A percentile compares a stretch with the other conserved stretches of the same genome.
Conservation (phyloP, 2,797 vertebrate species). For the Siniperca undulata region DNA sequence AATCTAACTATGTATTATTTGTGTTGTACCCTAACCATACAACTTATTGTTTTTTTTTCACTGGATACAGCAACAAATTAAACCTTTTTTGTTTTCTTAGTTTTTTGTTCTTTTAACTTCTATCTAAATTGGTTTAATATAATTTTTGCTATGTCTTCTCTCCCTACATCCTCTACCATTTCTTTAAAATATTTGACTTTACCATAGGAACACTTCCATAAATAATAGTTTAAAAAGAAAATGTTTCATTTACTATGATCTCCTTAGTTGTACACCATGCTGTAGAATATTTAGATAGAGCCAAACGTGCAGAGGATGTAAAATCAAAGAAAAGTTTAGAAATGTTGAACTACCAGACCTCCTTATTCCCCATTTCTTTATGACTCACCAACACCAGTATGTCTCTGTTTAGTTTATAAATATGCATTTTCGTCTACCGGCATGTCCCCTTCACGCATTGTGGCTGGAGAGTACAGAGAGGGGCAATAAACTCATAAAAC, state of each 20-base stretch:
- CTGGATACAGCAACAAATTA: not conserved
- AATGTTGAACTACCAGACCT: not conserved
- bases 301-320: not conserved
- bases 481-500: not conserved
- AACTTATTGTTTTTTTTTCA: not conserved
- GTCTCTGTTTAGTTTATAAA: constrained; percentile 55
- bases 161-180: too few species aligned
- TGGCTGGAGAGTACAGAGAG: not conserved
- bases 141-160: too few species aligned
- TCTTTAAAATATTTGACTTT: too few species aligned
- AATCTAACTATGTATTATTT: not conserved
- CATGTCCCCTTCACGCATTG: not conserved
- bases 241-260: not conserved
- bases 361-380: not conserved
- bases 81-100: not conserved
- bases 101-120: not conserved
- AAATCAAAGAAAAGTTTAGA: not conserved
- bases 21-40: not conserved
- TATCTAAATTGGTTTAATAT: not conserved
- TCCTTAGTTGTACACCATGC: not conserved
- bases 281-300: not conserved
- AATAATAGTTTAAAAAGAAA: too few species aligned
- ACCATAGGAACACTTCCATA: not conserved
- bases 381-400: constrained; percentile 1
- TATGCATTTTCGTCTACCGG: constrained; percentile 34